Conservation (phyloP, 2,113 vertebrate genomes). For the Pogona vitticeps region DNA sequence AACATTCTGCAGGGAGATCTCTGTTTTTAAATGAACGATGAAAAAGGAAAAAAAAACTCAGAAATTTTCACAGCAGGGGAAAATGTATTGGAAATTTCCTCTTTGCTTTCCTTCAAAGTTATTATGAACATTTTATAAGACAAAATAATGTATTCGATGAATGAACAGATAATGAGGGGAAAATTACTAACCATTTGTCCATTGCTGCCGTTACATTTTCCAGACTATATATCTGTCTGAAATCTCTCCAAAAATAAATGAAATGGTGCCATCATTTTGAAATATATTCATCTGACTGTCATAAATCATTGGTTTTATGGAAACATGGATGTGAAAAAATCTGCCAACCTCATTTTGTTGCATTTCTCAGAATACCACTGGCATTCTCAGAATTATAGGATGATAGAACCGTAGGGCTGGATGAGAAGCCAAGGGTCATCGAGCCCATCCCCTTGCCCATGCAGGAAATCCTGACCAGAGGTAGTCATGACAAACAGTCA, state of each 20-base stretch:
- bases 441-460: no score
- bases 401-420: no score
- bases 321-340: no score
- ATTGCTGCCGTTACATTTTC: neutral
- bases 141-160: neutral
- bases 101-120: neutral
- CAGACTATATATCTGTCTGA: neutral
- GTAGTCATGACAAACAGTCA: no score
- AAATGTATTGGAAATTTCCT: neutral
- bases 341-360: no score
- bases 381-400: no score
- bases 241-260: neutral
- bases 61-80: neutral
- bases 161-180: neutral
- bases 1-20: no score
- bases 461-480: no score
- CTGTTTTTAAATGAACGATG: neutral
- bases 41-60: no score
- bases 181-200: neutral
- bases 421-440: no score
- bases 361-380: no score
- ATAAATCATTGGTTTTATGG: neutral
- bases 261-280: neutral
- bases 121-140: neutral
- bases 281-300: neutral